Base-by-base conservation (phyloP, 2,888 invertebrate species). In the Gnatocerus cornutus region DNA sequence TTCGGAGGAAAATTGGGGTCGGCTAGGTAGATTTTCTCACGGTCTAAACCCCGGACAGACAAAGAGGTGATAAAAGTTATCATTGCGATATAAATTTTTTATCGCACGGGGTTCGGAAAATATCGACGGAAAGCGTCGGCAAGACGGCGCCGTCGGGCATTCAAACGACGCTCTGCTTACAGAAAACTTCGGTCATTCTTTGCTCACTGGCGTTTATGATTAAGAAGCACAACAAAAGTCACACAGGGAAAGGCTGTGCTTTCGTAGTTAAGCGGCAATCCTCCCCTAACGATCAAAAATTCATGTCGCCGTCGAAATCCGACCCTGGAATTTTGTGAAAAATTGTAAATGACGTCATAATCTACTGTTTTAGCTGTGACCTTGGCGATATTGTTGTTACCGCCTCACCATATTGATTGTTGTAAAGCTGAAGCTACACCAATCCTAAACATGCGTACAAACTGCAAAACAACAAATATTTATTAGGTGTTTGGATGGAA, bases 21-120 rank as follows among this genome's bases (percentile, higher is more conserved):
- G 21, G 4, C 21, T 21, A 21, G 21, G 21, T 21, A 21, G 2
- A 21, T 21, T 21, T 21, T 21, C 21, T 21, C 21, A 21, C 21
- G 21, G 21, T 21, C 21, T 21, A 4, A 21, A 21, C 21, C 7
- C 53, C 4, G 10, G 27, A 39, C 41, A 41, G 43, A 43, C 56
- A 58, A 58, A 13, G 29, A 58, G 45, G 56, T 43, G 56, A 58
- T 58, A 58, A 37, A 58, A 43, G 43, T 58, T 58, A 43, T 58
- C 56, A 58, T 58, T 29, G 43, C 56, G 13, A 45, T 58, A 58
- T 58, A 58, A 55, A 58, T 58, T 58, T 59, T 59, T 59, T 59
- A 46, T 59, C 59, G 33, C 27, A 13, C 13, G 13, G 29, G 16
- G 8, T 29, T 27, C 27, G 30, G 33, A 27, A 59, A 59, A 50